Percentiles rank a stretch among this genome's conserved stretches.
Conservation (phyloP, 2,113 vertebrate genomes). For the Vombatus ursinus region DNA sequence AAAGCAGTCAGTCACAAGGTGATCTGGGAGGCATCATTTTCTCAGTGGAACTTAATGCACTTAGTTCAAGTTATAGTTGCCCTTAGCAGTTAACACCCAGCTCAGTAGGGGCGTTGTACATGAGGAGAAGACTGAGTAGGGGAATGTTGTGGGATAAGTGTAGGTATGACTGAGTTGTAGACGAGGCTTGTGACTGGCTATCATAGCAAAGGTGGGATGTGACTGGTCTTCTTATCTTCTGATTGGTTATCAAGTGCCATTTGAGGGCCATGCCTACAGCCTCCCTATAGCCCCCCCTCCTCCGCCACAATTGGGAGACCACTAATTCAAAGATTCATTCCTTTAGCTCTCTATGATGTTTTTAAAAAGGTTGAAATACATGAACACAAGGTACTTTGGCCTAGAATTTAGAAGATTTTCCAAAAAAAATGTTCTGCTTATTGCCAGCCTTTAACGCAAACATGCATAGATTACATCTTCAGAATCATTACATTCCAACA, state of each 20-base stretch:
- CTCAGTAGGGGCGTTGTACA: background rate
- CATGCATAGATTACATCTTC: background rate
- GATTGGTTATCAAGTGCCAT: background rate
- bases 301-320: background rate
- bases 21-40: background rate
- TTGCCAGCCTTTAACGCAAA: constrained; percentile 4
- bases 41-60: background rate
- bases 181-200: background rate
- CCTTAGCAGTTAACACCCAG: background rate
- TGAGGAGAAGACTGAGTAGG: background rate
- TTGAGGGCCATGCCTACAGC: background rate
- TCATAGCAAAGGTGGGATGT: background rate
- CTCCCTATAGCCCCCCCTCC: too few species aligned
- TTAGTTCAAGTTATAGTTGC: background rate
- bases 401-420: background rate
- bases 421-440: background rate
- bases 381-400: constrained; percentile 17
- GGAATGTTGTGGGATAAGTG: background rate
- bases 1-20: background rate
- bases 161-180: background rate
- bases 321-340: background rate
- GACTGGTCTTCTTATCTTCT: background rate
- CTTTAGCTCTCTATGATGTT: background rate
- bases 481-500: background rate
- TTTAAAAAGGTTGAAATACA: background rate